Evolutionary conservation across 2,888 invertebrate genomes (phyloP).

Genomic region (Tetragonula carbonaria): DNA sequence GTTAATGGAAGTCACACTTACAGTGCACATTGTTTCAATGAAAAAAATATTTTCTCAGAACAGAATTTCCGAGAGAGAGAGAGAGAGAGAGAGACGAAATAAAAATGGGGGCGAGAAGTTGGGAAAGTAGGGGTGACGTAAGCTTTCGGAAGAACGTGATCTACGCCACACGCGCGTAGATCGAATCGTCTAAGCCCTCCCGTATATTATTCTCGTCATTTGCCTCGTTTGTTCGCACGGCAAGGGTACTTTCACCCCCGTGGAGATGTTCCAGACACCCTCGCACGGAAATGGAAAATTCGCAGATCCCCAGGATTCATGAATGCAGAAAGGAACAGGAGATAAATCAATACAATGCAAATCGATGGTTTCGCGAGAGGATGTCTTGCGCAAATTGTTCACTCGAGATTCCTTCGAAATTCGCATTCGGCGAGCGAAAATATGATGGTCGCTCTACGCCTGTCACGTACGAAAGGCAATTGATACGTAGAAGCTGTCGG

Average conservation of each 20-base stretch:
- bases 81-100: neutral
- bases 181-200: too few species aligned
- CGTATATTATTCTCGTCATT: slow-evolving; percentile 24
- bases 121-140: neutral
- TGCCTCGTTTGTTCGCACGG: slow-evolving; percentile 19
- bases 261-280: slow-evolving; percentile 1
- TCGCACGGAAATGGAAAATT: neutral
- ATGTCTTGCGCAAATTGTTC: neutral
- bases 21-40: too few species aligned
- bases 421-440: neutral
- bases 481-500: neutral
- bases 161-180: neutral
- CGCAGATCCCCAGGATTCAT: slow-evolving; percentile 4
- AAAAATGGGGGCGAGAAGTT: slow-evolving; percentile 15
- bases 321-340: neutral
- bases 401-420: neutral
- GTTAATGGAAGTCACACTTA: too few species aligned
- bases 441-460: neutral
- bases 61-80: neutral
- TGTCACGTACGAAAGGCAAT: neutral
- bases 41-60: neutral
- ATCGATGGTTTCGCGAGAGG: neutral
- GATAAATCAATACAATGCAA: slow-evolving; percentile 13
- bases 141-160: neutral
- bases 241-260: neutral